phyloP scores from a whole-genome alignment of 2,797 vertebrate species.

The Lutjanus campechanus region DNA sequence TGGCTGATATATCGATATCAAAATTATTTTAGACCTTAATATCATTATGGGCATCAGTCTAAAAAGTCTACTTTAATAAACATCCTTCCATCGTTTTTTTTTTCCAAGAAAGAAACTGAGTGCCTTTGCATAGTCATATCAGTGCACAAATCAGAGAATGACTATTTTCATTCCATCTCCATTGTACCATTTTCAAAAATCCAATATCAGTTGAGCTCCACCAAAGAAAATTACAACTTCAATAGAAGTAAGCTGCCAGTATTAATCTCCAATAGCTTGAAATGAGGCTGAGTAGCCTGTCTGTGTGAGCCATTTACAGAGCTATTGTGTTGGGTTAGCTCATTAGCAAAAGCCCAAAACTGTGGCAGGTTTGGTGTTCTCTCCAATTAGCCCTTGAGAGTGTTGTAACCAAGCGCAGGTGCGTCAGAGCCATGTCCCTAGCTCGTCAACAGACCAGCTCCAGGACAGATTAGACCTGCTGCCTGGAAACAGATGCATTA shows the following conservation, averaged over 20 bases:
- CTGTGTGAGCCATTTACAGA: slow-evolving; percentile 15
- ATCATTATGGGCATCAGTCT: no score
- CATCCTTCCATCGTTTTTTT: no score
- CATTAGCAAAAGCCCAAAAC: slow-evolving; percentile 45
- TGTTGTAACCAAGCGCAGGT: slow-evolving; percentile 75
- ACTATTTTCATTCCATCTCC: no score
- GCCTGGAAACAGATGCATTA: slow-evolving; percentile 80
- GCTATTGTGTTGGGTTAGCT: slow-evolving; percentile 36
- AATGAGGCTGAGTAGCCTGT: slow-evolving; percentile 9
- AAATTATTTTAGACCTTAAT: no score
- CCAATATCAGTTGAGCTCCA: no score
- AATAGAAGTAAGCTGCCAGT: slow-evolving; percentile 10
- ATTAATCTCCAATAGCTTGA: slow-evolving; percentile 11
- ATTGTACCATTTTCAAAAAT: no score
- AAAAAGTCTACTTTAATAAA: no score
- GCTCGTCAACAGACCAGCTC: slow-evolving; percentile 70
- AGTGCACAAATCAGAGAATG: no score
- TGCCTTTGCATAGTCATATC: no score
- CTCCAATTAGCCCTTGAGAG: slow-evolving; percentile 48
- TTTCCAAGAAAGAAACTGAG: no score
- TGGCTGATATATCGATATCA: no score
- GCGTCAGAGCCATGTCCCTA: slow-evolving; percentile 70
- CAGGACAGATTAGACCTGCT: slow-evolving; percentile 77
- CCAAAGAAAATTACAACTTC: background rate
- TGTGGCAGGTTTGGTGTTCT: slow-evolving; percentile 20